These are phyloP conservation scores for Neolamprologus variostigma DNA, from an alignment of 2,113 vertebrate genomes.

Conservation along the genomic window DNA sequence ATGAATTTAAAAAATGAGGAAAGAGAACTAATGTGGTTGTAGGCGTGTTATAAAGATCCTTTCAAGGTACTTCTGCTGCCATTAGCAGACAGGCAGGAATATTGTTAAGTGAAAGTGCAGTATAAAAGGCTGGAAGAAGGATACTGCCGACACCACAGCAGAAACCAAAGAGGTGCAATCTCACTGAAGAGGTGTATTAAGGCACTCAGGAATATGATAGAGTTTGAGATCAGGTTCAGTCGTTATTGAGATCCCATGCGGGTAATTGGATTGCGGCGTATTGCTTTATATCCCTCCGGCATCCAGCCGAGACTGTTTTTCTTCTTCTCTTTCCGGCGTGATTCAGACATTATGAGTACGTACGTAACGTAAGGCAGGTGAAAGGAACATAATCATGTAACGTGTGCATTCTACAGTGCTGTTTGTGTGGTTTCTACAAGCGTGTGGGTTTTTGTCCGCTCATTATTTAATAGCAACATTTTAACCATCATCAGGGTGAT, in stretches of 20 bases:
- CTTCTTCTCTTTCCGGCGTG: neutral
- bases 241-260: neutral
- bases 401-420: neutral
- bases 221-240: neutral
- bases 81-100: constrained; percentile 19
- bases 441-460: neutral
- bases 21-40: neutral
- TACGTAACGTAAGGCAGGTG: neutral
- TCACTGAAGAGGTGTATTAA: neutral
- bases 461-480: neutral
- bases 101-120: constrained; percentile 4
- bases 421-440: neutral
- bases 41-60: neutral
- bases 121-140: constrained; percentile 16
- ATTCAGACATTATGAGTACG: neutral
- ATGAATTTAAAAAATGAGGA: neutral
- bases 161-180: neutral
- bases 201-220: neutral
- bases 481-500: neutral
- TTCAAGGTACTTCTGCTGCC: neutral
- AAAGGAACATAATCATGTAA: neutral
- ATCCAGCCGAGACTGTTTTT: neutral
- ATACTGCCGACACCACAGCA: constrained; percentile 14
- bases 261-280: neutral
- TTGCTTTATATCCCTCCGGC: neutral